Evolutionary conservation across 1,140 invertebrate species (phyloP), one percentile per base, ranked within the genome.

Genomic region (Dreissena rostriformis): DNA sequence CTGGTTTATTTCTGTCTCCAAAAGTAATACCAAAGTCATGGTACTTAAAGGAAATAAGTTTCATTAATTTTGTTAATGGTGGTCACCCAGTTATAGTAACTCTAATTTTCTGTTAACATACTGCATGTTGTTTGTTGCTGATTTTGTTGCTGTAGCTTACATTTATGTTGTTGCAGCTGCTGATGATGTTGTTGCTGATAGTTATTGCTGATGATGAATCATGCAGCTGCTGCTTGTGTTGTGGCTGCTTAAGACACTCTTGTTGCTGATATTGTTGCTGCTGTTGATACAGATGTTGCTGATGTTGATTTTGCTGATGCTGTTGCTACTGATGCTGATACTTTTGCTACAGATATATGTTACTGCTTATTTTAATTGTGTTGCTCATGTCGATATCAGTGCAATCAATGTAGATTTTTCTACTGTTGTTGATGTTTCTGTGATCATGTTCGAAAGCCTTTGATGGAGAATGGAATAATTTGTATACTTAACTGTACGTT

Each of bases 341-440:
- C 29, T 52, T 28, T 6, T 73, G 49, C 29, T 73, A 19, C 17
- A 53, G 49, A 55, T 15, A 14, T n/a, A n/a, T n/a, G n/a, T n/a
- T n/a, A n/a, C n/a, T n/a, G n/a, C 14, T 73, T 17, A 52, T 73
- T 17, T 6, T 73, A 22, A 15, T 52, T 14, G 24, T 73, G 71
- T 53, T 73, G 71, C 29, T 73, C 5, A 24, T 15, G 14, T 53
- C 55, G 49, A 49, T 51, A 52, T 14, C 26, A 24, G 12, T 53
- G 26, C 11, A 22, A 73, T 52, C 22, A 52, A 51, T 14, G 29
- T 71, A 12, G 29, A 26, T 14, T 19, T 10, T 19, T 19, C 68
- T 10, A 71, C 68, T 71, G 68, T 29, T 71, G 68, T 29, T 71
- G 68, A 71, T 71, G 22, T 29, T 71, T 14, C 22, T 39, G n/a